phyloP scores from a whole-genome alignment of 2,888 invertebrate genomes.

The Eupelmus urozonus region DNA sequence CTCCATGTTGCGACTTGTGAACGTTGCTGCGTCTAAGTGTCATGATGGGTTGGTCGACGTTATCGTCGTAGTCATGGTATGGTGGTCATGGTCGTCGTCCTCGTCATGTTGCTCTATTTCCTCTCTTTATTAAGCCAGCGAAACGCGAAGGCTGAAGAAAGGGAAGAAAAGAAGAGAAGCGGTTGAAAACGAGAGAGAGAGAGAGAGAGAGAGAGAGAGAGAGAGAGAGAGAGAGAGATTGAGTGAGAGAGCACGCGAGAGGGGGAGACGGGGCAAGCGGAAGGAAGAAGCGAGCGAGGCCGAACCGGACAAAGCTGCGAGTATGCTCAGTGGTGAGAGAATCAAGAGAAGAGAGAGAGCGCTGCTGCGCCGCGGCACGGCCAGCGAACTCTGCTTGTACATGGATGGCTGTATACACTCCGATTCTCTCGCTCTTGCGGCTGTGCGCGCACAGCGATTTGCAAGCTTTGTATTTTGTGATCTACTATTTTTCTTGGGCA shows the following conservation, averaged over 20 bases:
- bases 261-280: neutral
- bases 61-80: neutral
- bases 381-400: constrained; percentile 53
- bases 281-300: constrained; percentile 10
- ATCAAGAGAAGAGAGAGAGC: too few species aligned
- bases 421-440: constrained; percentile 33
- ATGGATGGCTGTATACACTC: constrained; percentile 11
- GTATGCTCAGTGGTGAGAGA: constrained; percentile 25
- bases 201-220: constrained; percentile 25
- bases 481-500: too few species aligned
- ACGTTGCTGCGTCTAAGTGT: too few species aligned
- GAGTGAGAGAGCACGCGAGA: neutral
- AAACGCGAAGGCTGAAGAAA: neutral
- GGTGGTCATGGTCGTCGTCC: neutral
- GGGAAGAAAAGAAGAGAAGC: constrained; percentile 3
- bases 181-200: constrained; percentile 17
- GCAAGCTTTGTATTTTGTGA: constrained; percentile 47
- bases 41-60: constrained; percentile 1
- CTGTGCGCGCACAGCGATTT: constrained; percentile 56
- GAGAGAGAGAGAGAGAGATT: neutral
- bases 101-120: constrained; percentile 30
- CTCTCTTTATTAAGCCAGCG: constrained; percentile 14
- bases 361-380: constrained; percentile 28
- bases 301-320: constrained; percentile 50
- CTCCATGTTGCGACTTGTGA: neutral